These are phyloP conservation scores for Microcebus ravelobensis DNA, from an alignment of 2,113 vertebrate genomes.

Conservation along the genomic window DNA sequence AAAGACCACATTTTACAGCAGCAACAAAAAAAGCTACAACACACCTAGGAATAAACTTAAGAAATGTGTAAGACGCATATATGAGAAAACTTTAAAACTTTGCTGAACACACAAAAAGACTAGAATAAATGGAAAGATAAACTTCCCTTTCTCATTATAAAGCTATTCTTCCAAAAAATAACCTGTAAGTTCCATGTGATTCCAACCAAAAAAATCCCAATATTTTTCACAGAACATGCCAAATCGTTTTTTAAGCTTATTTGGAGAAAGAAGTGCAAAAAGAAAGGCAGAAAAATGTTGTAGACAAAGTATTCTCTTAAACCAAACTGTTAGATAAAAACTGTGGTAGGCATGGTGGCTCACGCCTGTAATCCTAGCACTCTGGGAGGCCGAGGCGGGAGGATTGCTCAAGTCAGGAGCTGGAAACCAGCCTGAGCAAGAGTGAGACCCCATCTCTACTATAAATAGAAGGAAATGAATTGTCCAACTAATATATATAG, in stretches of 20 bases:
- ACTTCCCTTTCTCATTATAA: neutral
- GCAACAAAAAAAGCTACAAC: neutral
- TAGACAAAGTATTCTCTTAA: neutral
- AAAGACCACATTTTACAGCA: neutral
- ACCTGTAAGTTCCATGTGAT: neutral
- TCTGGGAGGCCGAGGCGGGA: no score
- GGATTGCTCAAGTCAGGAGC: no score
- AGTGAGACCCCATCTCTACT: no score
- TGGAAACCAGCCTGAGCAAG: no score
- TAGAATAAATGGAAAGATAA: neutral
- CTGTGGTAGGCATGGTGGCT: neutral
- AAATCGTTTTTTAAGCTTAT: slow-evolving; percentile 42
- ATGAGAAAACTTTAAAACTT: neutral
- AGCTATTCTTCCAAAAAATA: neutral
- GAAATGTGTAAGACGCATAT: neutral
- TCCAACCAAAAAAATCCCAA: slow-evolving; percentile 31
- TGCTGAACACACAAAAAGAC: neutral
- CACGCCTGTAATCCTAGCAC: no score
- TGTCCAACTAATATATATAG: no score
- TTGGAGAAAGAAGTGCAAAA: slow-evolving; percentile 19
- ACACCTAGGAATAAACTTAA: neutral
- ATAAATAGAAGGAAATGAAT: no score
- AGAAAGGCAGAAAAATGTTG: neutral
- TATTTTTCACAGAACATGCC: slow-evolving; percentile 30
- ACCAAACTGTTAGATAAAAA: slow-evolving; percentile 2